Evolutionary conservation across 2,797 vertebrate species (phyloP).

Genomic region (Malacoraja senta): DNA sequence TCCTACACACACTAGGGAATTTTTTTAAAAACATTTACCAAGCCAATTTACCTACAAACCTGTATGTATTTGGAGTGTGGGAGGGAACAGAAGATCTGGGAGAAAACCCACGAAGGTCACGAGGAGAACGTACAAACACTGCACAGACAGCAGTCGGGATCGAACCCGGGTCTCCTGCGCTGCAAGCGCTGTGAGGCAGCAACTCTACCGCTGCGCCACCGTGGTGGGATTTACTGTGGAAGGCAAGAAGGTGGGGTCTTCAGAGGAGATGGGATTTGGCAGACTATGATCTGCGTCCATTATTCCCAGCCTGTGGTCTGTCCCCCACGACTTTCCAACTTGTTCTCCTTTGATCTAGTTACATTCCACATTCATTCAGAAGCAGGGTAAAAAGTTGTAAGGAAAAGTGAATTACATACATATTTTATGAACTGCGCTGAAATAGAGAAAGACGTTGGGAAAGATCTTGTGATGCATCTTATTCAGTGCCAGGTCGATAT

Average conservation of each 20-base stretch:
- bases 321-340: neutral
- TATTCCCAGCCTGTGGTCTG: neutral
- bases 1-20: too few species aligned
- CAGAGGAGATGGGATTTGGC: neutral
- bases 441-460: neutral
- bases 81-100: too few species aligned
- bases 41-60: too few species aligned
- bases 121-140: too few species aligned
- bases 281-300: too few species aligned
- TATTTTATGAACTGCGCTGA: neutral
- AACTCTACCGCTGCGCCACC: too few species aligned
- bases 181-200: too few species aligned
- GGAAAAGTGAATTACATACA: neutral
- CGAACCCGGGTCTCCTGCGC: too few species aligned
- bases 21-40: too few species aligned
- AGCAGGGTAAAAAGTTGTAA: neutral
- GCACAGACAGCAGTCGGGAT: too few species aligned
- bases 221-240: neutral
- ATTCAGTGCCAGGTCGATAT: neutral
- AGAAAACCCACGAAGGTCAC: too few species aligned
- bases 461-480: neutral
- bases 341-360: neutral
- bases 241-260: neutral
- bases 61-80: too few species aligned
- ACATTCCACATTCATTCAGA: neutral